Conservation (phyloP, 2,113 vertebrate species). For the Leucoraja erinaceus region DNA sequence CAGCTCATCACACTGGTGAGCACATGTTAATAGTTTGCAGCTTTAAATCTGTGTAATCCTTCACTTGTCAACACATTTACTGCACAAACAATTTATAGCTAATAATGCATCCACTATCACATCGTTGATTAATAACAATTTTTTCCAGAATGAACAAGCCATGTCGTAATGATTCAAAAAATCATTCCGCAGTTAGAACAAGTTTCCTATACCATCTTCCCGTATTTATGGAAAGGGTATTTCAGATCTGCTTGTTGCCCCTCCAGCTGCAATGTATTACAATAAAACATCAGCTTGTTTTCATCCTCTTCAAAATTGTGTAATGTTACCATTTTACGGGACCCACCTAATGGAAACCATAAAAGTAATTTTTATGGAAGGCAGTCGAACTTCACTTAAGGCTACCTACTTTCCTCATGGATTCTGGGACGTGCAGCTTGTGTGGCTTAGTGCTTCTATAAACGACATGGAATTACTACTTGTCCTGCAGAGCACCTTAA, state of each 20-base stretch:
- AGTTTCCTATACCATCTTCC: background rate
- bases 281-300: conserved; percentile 29
- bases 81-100: conserved; percentile 5
- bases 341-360: conserved; percentile 32
- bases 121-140: conserved; percentile 32
- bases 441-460: background rate
- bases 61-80: conserved; percentile 6
- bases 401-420: conserved; percentile 6
- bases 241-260: conserved; percentile 9
- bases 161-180: conserved; percentile 10
- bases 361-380: conserved; percentile 19
- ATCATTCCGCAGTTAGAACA: conserved; percentile 1
- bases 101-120: background rate
- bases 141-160: conserved; percentile 23
- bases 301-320: conserved; percentile 30
- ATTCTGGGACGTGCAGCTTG: background rate
- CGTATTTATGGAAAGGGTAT: conserved; percentile 6
- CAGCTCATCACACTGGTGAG: background rate
- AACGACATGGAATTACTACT: background rate
- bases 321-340: conserved; percentile 31
- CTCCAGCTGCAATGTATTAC: conserved; percentile 34
- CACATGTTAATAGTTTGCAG: conserved; percentile 28
- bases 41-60: background rate
- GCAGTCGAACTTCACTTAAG: background rate
- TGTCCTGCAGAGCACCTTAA: conserved; percentile 32